These are phyloP conservation scores for Habrosyne pyritoides DNA, from an alignment of 2,888 invertebrate genomes.

Conservation along the genomic window DNA sequence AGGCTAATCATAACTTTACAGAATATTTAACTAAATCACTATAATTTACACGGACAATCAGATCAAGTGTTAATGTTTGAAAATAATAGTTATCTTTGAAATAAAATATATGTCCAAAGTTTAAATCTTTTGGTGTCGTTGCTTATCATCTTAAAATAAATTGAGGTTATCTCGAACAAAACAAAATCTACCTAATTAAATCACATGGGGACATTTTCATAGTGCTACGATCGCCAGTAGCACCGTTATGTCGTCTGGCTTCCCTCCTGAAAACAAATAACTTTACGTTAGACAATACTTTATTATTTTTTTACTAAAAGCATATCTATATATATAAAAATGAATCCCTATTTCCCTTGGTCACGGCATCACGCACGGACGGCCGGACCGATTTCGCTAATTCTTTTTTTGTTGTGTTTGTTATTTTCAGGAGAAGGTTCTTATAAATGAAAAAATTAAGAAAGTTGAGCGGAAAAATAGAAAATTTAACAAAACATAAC, in stretches of 20 bases:
- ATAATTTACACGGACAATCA: conserved; percentile 32
- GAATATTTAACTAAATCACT: conserved; percentile 36
- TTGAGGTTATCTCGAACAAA: conserved; percentile 55
- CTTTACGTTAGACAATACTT: no score
- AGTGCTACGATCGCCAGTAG: conserved; percentile 96
- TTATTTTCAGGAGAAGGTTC: no score
- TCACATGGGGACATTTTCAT: conserved; percentile 79
- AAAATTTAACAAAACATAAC: no score
- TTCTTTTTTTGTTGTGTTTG: no score
- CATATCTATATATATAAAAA: no score
- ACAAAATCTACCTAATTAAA: conserved; percentile 58
- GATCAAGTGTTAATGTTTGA: conserved; percentile 23
- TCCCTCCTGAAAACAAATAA: conserved; percentile 90
- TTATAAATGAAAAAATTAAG: no score
- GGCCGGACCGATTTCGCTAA: no score
- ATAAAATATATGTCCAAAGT: conserved; percentile 29
- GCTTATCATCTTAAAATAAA: conserved; percentile 62
- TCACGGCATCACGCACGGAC: no score
- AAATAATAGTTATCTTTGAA: conserved; percentile 13
- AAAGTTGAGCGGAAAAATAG: no score
- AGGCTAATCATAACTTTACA: conserved; percentile 22
- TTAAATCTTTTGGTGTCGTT: conserved; percentile 69
- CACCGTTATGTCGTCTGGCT: conserved; percentile 99
- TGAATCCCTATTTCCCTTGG: no score
- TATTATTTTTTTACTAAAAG: no score